Conservation (phyloP, 2,797 vertebrate genomes). For the Lepus townsendii region DNA sequence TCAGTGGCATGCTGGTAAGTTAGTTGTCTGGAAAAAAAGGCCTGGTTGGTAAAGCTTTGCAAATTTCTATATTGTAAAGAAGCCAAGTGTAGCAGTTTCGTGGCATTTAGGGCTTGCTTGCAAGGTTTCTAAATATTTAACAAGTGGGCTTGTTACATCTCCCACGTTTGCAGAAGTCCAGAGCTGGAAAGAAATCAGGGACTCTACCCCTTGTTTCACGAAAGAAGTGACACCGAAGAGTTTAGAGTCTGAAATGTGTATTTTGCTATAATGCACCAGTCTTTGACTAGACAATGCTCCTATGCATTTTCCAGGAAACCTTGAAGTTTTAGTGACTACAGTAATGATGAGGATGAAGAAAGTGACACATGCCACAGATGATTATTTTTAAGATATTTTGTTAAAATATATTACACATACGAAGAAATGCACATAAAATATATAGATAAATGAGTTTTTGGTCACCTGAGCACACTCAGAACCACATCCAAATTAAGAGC, state of each 20-base stretch:
- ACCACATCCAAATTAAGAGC: too few relatives aligned
- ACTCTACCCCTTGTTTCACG: neutral
- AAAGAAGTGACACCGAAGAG: neutral
- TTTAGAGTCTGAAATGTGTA: neutral
- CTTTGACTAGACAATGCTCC: neutral
- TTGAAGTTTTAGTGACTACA: neutral
- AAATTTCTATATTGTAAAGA: slow-evolving; percentile 12
- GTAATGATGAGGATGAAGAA: neutral
- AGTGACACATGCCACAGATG: neutral
- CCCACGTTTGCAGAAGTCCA: neutral
- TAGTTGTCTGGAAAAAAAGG: neutral
- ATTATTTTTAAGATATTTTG: too few relatives aligned
- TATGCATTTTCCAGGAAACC: neutral
- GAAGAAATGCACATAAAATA: too few relatives aligned
- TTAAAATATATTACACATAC: too few relatives aligned
- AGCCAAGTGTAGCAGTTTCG: neutral
- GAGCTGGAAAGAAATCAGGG: neutral
- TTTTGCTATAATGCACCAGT: neutral
- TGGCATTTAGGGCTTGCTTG: neutral
- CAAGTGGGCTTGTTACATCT: rapidly evolving
- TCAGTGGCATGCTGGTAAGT: neutral
- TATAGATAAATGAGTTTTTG: too few relatives aligned
- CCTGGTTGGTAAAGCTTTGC: neutral
- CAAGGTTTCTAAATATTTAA: neutral
- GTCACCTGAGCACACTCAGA: too few relatives aligned